Conservation (phyloP, 2,888 invertebrate genomes). For the Dicycla oo region DNA sequence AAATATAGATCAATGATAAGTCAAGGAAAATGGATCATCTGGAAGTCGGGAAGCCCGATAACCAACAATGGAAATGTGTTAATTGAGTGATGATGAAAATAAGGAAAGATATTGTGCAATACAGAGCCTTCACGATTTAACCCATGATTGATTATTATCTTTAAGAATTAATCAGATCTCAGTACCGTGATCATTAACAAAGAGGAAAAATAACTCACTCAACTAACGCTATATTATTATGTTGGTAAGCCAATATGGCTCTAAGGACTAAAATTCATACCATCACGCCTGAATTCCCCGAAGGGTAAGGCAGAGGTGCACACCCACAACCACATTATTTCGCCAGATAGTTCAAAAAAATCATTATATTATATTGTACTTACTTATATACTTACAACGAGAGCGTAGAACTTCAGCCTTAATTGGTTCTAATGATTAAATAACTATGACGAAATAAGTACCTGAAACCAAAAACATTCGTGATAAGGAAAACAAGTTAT, state of each 20-base stretch:
- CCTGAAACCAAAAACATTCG: slow-evolving; percentile 52
- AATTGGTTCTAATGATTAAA: slow-evolving; percentile 7
- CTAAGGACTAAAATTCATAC: background rate
- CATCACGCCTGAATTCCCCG: no score
- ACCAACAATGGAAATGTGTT: slow-evolving; percentile 5
- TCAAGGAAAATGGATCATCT: slow-evolving; percentile 31
- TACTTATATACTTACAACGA: slow-evolving; percentile 12
- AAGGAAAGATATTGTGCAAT: slow-evolving; percentile 37
- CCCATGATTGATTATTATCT: background rate
- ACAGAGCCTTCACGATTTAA: background rate
- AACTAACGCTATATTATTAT: background rate
- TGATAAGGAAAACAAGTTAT: slow-evolving; percentile 28
- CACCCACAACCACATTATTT: no score
- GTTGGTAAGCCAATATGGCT: background rate
- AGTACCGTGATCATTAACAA: background rate
- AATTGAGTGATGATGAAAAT: slow-evolving; percentile 21
- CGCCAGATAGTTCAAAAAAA: no score
- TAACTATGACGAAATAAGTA: slow-evolving; percentile 34
- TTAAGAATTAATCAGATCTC: background rate
- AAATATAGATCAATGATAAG: slow-evolving; percentile 9
- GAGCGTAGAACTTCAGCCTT: background rate
- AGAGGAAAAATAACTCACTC: background rate
- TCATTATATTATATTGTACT: background rate
- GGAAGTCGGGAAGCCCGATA: slow-evolving; percentile 12
- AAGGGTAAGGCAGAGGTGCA: no score